These are phyloP conservation scores for Agrotis segetum DNA, from an alignment of 2,888 invertebrate genomes.

Conservation along the genomic window DNA sequence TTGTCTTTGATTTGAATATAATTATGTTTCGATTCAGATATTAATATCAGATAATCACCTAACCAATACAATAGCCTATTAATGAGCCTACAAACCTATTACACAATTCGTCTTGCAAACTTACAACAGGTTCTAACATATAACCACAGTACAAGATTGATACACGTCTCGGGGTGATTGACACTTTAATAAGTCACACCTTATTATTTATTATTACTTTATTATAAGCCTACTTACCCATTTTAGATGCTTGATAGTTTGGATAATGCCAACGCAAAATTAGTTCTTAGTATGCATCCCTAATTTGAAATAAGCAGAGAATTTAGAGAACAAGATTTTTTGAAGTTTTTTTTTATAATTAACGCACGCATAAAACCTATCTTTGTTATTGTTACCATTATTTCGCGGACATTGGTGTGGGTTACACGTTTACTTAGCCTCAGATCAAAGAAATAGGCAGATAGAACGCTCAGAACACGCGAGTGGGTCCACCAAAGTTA, in stretches of 20 bases:
- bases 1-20: too few relatives aligned
- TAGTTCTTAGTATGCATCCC: background rate
- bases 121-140: background rate
- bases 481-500: too few relatives aligned
- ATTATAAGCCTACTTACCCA: conserved; percentile 2
- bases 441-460: too few relatives aligned
- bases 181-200: conserved; percentile 20
- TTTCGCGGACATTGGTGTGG: too few relatives aligned
- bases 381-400: too few relatives aligned
- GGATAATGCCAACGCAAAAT: background rate
- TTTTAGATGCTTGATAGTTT: conserved; percentile 18
- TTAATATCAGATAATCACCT: background rate
- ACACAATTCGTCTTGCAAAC: conserved; percentile 9
- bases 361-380: too few relatives aligned
- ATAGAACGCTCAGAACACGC: too few relatives aligned
- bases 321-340: too few relatives aligned
- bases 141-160: background rate
- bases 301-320: conserved; percentile 10
- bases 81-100: conserved; percentile 18
- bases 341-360: too few relatives aligned
- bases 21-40: conserved; percentile 6
- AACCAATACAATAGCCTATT: conserved; percentile 6
- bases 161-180: conserved; percentile 6
- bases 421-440: too few relatives aligned
- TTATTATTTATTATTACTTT: conserved; percentile 18